Evolutionary conservation across 2,797 vertebrate genomes (phyloP), one percentile per base, ranked within the genome.

Genomic region (Synanceia verrucosa): DNA sequence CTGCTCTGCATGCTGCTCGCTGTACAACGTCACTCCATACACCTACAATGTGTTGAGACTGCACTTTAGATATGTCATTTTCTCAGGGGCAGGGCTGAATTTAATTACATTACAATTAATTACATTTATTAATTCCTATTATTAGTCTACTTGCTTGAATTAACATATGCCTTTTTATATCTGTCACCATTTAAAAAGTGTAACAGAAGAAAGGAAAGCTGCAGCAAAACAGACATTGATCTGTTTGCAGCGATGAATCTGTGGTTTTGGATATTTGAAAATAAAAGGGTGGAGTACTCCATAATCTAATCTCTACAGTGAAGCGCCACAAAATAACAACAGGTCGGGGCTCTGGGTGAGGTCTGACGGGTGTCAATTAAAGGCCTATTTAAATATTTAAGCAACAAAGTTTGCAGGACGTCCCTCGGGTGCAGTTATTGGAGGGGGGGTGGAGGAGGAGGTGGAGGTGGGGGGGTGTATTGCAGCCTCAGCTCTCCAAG

Each of bases 381-480:
- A 90, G 88, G 82, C 55, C 90, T 91, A 91, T 95, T 95, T 94
- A 94, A 93, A 94, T 93, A 94, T 92, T 92, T 92, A 92, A 93
- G 92, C 85, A 94, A 91, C 83, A 91, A 91, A 93, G 82, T 92
- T 94, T 89, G 79, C 85, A 93, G 92, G 79, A 87, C 76, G 78
- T 92, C 94, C 93, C 93, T 67, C 66, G 93, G 92, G 94, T 76
- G 21, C 91, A 88, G 89, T 96, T 94, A 85, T 88, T 72, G 73
- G 72, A 65, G 78, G 43, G 34, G 48, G 34, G 74, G n/a, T 23
- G 37, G n/a, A 12, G 2, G 6, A 4, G 26, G 58, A 29, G 34
- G 44, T n/a, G 74, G n/a, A n/a, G n/a, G n/a, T n/a, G 24, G 19
- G 59, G 52, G 78, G 57, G 73, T 80, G 70, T 90, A 87, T 89